These are phyloP conservation scores for Columba guinea DNA, from an alignment of 2,797 vertebrate species.

Conservation along the genomic window DNA sequence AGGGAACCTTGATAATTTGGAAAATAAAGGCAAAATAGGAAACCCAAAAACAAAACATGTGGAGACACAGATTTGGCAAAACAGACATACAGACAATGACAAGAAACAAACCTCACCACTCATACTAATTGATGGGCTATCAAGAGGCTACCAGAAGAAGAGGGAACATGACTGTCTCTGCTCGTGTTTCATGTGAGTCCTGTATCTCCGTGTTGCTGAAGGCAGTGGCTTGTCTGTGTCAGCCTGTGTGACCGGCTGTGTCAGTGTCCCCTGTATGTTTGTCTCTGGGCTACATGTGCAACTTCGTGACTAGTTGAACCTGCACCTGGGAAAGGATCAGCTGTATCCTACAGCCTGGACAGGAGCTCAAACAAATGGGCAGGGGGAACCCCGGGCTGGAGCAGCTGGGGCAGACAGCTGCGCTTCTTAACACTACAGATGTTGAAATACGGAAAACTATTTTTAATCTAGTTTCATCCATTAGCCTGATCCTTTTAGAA, in stretches of 20 bases:
- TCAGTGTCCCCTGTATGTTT: not conserved
- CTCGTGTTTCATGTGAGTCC: not conserved
- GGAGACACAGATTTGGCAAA: not conserved
- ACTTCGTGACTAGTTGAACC: not conserved
- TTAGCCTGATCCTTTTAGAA: not conserved
- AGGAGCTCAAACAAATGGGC: no score
- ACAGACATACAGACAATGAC: not conserved
- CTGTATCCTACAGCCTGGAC: accelerated
- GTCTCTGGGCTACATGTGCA: accelerated
- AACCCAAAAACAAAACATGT: not conserved
- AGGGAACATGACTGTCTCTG: accelerated
- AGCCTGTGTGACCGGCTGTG: not conserved
- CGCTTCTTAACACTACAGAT: not conserved
- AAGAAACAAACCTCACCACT: not conserved
- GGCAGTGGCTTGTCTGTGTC: accelerated
- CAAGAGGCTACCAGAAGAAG: not conserved
- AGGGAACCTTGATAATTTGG: not conserved
- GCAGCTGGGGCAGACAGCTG: accelerated
- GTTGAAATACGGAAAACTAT: accelerated
- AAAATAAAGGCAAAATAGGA: not conserved
- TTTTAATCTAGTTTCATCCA: not conserved
- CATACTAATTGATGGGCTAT: no score
- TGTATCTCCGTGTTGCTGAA: not conserved
- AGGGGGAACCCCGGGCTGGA: accelerated
- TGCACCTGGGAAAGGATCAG: accelerated